Percentiles rank a stretch among this genome's conserved stretches.
Conservation (phyloP, 2,113 vertebrate species). For the Dissostichus mawsoni region DNA sequence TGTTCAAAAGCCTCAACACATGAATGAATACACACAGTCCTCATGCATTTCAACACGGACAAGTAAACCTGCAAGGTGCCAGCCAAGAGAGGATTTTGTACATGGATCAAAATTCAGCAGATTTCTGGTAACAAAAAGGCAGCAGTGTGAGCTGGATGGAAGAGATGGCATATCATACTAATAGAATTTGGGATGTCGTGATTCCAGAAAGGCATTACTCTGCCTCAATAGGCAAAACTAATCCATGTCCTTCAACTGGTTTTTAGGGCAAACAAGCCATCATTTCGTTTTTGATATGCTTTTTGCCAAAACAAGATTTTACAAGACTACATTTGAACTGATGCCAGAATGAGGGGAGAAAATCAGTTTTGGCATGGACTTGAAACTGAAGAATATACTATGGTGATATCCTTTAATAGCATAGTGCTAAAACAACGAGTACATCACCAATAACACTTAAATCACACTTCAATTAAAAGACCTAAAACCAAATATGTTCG, state of each 20-base stretch:
- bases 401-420: no score
- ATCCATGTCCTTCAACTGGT: no score
- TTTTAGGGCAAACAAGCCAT: no score
- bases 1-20: slow-evolving; percentile 4
- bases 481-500: neutral
- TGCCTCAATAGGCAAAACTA: no score
- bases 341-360: no score
- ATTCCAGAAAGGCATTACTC: no score
- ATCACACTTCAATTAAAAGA: neutral
- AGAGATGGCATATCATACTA: neutral
- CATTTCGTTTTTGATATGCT: no score
- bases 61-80: slow-evolving; percentile 11
- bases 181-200: no score
- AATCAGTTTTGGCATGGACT: no score
- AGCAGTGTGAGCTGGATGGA: slow-evolving; percentile 1
- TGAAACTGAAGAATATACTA: no score
- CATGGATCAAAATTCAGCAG: neutral
- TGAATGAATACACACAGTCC: neutral
- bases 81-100: slow-evolving; percentile 14
- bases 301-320: no score
- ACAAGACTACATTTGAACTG: no score
- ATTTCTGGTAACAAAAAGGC: slow-evolving; percentile 11
- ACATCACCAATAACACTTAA: neutral
- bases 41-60: slow-evolving; percentile 8
- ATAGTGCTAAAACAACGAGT: neutral